Evolutionary conservation across 2,888 invertebrate species (phyloP), one percentile per base, ranked within the genome.

Genomic region (Scaptomyza polygonia): DNA sequence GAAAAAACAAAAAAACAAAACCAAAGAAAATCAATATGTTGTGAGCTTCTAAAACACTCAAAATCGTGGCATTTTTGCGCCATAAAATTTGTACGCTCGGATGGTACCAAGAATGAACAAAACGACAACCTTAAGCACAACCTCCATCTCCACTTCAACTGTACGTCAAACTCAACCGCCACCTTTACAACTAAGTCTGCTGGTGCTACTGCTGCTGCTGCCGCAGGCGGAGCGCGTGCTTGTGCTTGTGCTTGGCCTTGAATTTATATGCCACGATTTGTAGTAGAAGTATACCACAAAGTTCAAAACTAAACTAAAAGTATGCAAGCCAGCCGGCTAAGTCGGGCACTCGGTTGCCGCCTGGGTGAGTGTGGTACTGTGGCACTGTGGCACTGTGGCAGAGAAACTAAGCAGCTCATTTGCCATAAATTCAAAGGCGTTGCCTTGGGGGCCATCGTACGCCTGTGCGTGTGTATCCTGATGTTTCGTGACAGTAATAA

Each of bases 401-500:
- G 57, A 56, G 66, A 68, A 73, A 68, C 62, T 67, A 61, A 71
- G 71, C 73, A 73, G 63, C 66, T 79, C 68, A 78, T 72, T 79
- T 77, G 79, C 77, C 72, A 81, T 77, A 79, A 74, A 74, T 75
- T 77, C 72, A 62, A 64, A 59, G 70, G 68, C 70, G 56, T 72
- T 63, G 73, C 79, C 79, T 58, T 73, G 8, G 65, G 70, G 51
- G 54, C 21, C 53, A 39, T 39, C 39, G 44, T 54, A 67, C 47
- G 77, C 45, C 67, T 79, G 82, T 82, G 86, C 85, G 87, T 87
- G 83, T 65, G 69, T 66, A 67, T n/a, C n/a, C 51, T 73, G 70
- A 72, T 65, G 79, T 85, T 86, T 83, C 80, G 78, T 86, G 85
- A 78, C 80, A 73, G 62, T 84, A 80, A 80, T 84, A 77, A 67